These are phyloP conservation scores for Sus cebifrons DNA, from an alignment of 2,797 vertebrate genomes.

Conservation along the genomic window DNA sequence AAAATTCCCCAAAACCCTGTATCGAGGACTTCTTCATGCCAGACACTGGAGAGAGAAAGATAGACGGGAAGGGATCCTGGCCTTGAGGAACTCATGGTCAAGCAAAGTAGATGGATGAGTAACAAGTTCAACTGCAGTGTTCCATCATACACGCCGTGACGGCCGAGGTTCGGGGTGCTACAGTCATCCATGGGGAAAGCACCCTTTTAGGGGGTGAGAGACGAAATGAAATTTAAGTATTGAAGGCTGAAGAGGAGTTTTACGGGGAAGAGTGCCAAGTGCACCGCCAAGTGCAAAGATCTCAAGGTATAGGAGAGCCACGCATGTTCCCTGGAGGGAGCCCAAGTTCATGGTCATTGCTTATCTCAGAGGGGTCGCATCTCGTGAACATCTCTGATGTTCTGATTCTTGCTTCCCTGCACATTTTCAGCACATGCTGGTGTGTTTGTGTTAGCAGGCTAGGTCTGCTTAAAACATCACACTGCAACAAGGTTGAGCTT, in stretches of 20 bases:
- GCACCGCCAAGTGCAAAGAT: rapidly evolving
- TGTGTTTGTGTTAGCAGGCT: not conserved
- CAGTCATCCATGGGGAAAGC: rapidly evolving
- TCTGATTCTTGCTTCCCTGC: not conserved
- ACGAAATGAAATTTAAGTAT: not conserved
- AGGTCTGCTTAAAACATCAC: not conserved
- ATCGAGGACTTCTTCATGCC: not conserved
- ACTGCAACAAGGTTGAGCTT: rapidly evolving
- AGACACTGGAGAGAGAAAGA: not conserved
- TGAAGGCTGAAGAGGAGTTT: not conserved
- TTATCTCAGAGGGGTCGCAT: not conserved
- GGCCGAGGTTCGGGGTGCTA: not conserved
- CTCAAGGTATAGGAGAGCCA: not conserved
- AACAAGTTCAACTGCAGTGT: not conserved
- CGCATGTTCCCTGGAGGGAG: rapidly evolving
- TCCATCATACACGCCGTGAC: rapidly evolving
- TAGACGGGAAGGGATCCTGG: not conserved
- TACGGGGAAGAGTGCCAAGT: not conserved
- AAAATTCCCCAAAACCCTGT: not conserved
- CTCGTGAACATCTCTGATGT: not conserved
- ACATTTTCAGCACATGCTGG: not conserved
- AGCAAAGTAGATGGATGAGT: not conserved
- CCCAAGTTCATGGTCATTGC: rapidly evolving
- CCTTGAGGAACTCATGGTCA: not conserved
- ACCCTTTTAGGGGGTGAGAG: no score